phyloP scores from a whole-genome alignment of 2,888 invertebrate genomes.

The Dicycla oo region DNA sequence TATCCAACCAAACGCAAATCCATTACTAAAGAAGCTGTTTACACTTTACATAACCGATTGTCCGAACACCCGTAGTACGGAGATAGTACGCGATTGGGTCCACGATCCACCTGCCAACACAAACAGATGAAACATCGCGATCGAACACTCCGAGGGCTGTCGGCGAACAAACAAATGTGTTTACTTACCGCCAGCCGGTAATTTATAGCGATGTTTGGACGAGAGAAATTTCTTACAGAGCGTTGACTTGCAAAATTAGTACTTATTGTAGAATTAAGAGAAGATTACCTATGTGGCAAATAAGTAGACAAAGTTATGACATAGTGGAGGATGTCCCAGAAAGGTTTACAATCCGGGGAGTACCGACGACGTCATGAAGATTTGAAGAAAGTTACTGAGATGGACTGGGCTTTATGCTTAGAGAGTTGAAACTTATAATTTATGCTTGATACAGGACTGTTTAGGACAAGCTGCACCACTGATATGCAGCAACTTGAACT shows the following conservation, averaged over 20 bases:
- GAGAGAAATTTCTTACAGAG: slow-evolving; percentile 55
- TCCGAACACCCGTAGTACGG: slow-evolving; percentile 46
- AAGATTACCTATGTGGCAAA: background rate
- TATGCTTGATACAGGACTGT: background rate
- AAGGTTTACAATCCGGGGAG: background rate
- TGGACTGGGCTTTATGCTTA: background rate
- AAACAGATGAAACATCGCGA: slow-evolving; percentile 70
- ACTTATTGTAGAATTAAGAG: background rate
- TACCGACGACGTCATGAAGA: too few relatives aligned
- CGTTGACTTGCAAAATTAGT: slow-evolving; percentile 43
- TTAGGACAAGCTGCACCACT: background rate
- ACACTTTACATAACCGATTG: slow-evolving; percentile 56
- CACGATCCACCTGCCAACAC: slow-evolving; percentile 83
- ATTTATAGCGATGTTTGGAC: slow-evolving; percentile 57
- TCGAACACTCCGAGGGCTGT: slow-evolving; percentile 50
- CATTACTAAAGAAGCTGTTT: slow-evolving; percentile 44
- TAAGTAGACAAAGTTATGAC: slow-evolving; percentile 2
- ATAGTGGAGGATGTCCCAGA: background rate
- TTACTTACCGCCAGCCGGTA: slow-evolving; percentile 58
- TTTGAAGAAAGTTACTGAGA: slow-evolving; percentile 1
- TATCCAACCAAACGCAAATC: slow-evolving; percentile 32
- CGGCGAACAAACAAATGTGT: slow-evolving; percentile 56
- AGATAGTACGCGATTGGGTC: slow-evolving; percentile 58
- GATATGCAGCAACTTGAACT: background rate
- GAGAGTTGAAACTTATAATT: background rate